Evolutionary conservation across 2,113 vertebrate genomes (phyloP), one percentile per base, ranked within the genome.

Genomic region (Onychorhynchus coronatus): DNA sequence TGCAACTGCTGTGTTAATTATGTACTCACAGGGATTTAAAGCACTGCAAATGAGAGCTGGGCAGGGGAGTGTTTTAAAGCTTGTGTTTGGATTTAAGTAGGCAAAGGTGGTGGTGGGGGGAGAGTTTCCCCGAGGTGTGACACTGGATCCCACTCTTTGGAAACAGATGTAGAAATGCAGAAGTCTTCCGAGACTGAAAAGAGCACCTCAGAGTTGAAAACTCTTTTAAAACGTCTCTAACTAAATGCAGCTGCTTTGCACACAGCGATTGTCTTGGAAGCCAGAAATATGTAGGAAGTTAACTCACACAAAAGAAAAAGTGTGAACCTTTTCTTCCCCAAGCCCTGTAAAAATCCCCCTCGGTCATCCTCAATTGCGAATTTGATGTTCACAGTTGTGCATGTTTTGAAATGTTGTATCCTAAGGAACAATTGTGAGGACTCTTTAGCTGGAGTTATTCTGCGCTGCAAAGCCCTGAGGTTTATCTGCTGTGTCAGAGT

Each of bases 171-270:
- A 93, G 96, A 97, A 98, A 96, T 80, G 63, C 97, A 95, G 92
- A 70, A 61, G 80, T 59, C 93, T 96, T 96, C 91, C 70, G 79
- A 73, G 96, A 93, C 62, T 81, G 91, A 27, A 94, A 93, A 95
- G 96, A 97, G 73, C 91, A 97, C 88, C 93, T 96, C 70, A 8
- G 94, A 94, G 95, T 18, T 88, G 96, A 92, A 96, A 96, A 90
- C 72, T 72, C 89, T 96, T 93, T 97, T 22, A 23, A 88, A 95
- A 97, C 71, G 46, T 72, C 90, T 75, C 93, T 98, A 98, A 98
- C 96, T 95, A 93, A 97, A 93, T 73, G 97, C 98, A 98, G 98
- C 98, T 98, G 98, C 97, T 97, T 95, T 96, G 85, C 97, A 91
- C 94, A 41, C 35, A 65, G 95, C 53, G 72, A 89, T 88, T 93